phyloP scores from a whole-genome alignment of 2,797 vertebrate genomes.

The Aldrovandia affinis region DNA sequence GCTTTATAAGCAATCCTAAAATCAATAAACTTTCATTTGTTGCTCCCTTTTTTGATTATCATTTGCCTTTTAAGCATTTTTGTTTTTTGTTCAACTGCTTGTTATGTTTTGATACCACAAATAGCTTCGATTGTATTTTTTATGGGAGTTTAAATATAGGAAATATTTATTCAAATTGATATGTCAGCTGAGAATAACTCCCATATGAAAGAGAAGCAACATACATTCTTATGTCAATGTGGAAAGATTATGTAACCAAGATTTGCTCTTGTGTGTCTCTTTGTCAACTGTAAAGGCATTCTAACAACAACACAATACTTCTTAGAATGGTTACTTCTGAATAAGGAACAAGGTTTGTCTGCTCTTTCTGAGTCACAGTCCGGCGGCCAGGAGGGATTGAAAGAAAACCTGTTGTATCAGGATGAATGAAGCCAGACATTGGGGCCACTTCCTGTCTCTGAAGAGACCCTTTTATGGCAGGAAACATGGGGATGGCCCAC shows the following conservation, averaged over 20 bases:
- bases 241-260: not conserved
- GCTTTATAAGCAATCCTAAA: not conserved
- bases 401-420: constrained; percentile 21
- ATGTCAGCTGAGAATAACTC: not conserved
- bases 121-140: not conserved
- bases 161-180: not conserved
- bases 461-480: constrained; percentile 22
- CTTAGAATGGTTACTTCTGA: constrained; percentile 4
- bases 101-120: not conserved
- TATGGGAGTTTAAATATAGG: not conserved
- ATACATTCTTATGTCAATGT: not conserved
- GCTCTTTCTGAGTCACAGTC: constrained; percentile 24
- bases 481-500: not conserved
- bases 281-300: constrained; percentile 21
- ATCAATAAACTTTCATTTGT: not conserved
- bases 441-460: constrained; percentile 29
- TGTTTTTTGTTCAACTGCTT: not conserved
- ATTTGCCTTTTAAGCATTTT: not conserved
- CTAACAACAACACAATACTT: constrained; percentile 22
- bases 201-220: not conserved
- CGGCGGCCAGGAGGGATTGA: constrained; percentile 15
- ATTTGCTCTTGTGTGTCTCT: not conserved
- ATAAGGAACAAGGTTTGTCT: not conserved
- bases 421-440: constrained; percentile 29
- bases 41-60: not conserved